phyloP scores from a whole-genome alignment of 2,797 vertebrate genomes.

The Cottoperca gobio region DNA sequence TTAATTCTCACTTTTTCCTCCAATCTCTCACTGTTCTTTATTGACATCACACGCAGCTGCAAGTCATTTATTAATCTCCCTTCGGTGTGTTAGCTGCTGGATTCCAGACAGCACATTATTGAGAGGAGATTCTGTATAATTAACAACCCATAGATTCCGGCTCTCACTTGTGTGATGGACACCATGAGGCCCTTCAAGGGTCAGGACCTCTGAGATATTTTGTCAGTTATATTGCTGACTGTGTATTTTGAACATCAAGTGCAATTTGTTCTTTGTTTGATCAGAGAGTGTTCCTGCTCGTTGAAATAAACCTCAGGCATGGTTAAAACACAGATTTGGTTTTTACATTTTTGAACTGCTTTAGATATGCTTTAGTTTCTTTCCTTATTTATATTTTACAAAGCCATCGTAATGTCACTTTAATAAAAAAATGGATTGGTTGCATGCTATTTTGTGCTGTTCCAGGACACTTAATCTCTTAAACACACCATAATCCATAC shows the following conservation, averaged over 20 bases:
- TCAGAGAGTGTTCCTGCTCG: background rate
- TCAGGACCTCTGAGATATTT: background rate
- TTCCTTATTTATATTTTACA: constrained; percentile 27
- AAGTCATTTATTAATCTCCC: constrained; percentile 63
- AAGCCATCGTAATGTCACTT: constrained; percentile 25
- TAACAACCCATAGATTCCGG: constrained; percentile 32
- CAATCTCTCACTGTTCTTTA: constrained; percentile 25
- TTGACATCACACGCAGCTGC: constrained; percentile 63
- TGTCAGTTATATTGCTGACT: background rate
- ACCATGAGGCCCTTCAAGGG: constrained; percentile 1
- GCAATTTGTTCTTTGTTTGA: background rate
- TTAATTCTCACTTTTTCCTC: background rate
- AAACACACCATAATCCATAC: constrained; percentile 33
- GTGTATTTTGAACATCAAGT: background rate
- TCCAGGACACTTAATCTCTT: constrained; percentile 32
- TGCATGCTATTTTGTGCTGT: constrained; percentile 21
- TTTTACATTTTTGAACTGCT: constrained; percentile 27
- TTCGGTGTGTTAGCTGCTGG: constrained; percentile 57
- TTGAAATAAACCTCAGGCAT: constrained; percentile 24
- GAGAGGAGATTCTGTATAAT: constrained; percentile 49
- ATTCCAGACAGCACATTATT: constrained; percentile 41
- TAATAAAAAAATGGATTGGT: constrained; percentile 32
- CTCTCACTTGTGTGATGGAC: constrained; percentile 18
- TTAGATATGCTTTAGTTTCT: constrained; percentile 23
- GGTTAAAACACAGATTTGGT: constrained; percentile 14